Percentiles rank a stretch among this genome's conserved stretches.
Conservation (phyloP, 2,113 vertebrate genomes). For the Paralichthys olivaceus region DNA sequence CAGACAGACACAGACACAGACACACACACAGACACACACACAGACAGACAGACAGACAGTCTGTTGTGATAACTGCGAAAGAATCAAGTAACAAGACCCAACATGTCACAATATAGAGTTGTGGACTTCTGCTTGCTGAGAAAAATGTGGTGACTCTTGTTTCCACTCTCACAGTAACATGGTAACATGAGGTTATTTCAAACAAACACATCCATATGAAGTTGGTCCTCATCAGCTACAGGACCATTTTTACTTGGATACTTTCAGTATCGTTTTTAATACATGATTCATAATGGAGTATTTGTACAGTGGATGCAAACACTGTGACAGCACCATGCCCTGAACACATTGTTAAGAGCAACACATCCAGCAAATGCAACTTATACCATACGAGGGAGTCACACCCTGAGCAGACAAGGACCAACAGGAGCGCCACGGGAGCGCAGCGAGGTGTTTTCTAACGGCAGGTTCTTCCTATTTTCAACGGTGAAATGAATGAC, state of each 20-base stretch:
- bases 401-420: conserved; percentile 49
- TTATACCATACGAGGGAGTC: conserved; percentile 39
- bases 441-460: conserved; percentile 19
- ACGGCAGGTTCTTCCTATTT: conserved; percentile 49
- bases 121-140: not conserved
- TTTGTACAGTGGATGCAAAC: not conserved
- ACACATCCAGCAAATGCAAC: conserved; percentile 21
- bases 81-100: conserved; percentile 25
- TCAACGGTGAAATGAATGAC: conserved; percentile 60
- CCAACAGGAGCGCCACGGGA: conserved; percentile 31
- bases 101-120: conserved; percentile 25
- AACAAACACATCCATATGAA: not conserved
- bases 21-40: conserved; percentile 19
- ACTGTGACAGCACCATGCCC: not conserved
- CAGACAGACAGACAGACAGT: conserved; percentile 10
- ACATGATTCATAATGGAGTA: too few species aligned
- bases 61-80: not conserved
- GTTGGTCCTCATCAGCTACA: not conserved
- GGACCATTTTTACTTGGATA: not conserved
- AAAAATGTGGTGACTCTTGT: conserved; percentile 39
- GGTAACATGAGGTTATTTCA: conserved; percentile 23
- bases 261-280: not conserved
- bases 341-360: conserved; percentile 18
- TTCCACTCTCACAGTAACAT: conserved; percentile 20
- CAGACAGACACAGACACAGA: too few species aligned